These are phyloP conservation scores for Brachypodius melanocephalos DNA, from an alignment of 2,113 vertebrate genomes.

Conservation along the genomic window DNA sequence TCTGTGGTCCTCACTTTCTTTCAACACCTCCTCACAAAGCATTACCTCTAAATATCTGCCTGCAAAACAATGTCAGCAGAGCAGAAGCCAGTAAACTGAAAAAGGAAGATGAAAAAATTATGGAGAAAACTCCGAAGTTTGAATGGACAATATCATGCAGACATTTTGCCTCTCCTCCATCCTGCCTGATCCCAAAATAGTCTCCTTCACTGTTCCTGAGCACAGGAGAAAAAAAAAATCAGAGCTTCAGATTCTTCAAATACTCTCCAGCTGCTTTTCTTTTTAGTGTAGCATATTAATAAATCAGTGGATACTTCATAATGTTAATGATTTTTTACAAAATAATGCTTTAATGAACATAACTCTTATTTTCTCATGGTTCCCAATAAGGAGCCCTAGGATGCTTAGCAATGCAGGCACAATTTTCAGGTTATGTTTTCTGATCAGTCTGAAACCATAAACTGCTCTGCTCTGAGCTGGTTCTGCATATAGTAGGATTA, in stretches of 20 bases:
- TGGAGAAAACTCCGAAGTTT: not conserved
- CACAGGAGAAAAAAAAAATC: not conserved
- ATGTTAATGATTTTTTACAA: not conserved
- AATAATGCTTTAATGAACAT: not conserved
- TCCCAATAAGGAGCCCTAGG: not conserved
- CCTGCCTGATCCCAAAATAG: not conserved
- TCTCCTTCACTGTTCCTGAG: not conserved
- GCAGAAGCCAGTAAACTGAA: not conserved
- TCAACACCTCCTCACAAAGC: not conserved
- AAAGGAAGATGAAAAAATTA: not conserved
- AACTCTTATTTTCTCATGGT: not conserved
- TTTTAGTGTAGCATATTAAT: not conserved
- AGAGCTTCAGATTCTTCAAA: not conserved
- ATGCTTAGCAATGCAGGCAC: not conserved
- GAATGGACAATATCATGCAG: not conserved
- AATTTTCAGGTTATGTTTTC: conserved; percentile 30
- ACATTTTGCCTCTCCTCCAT: not conserved
- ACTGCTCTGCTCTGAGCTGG: not conserved
- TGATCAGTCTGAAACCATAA: conserved; percentile 32
- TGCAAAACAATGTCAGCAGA: not conserved
- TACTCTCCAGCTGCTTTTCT: not conserved
- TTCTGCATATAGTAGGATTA: conserved; percentile 73
- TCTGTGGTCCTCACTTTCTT: not conserved
- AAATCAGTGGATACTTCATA: not conserved
- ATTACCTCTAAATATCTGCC: not conserved